Conservation (phyloP, 2,113 vertebrate species). For the Cyprinus carpio region DNA sequence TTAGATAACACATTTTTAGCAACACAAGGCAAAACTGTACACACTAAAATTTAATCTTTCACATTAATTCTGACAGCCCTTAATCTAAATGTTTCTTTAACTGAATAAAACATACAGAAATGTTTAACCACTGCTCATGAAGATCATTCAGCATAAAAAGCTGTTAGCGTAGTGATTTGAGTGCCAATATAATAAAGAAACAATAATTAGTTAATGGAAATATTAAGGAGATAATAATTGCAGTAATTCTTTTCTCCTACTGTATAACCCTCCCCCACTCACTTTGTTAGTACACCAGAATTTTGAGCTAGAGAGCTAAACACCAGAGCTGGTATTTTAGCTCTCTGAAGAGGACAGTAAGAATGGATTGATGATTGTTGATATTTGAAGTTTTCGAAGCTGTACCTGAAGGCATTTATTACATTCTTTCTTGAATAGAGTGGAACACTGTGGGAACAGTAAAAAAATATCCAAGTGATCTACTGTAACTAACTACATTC, state of each 20-base stretch:
- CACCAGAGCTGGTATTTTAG: slow-evolving; percentile 1
- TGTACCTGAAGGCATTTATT: slow-evolving; percentile 85
- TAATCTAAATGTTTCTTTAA: not conserved
- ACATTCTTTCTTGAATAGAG: slow-evolving; percentile 87
- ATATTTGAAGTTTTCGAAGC: slow-evolving; percentile 55
- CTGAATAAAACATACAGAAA: not conserved
- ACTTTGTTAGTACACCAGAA: slow-evolving; percentile 2
- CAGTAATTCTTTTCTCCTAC: not conserved
- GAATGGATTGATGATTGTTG: slow-evolving; percentile 67
- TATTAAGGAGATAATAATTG: not conserved
- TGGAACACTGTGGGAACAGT: slow-evolving; percentile 79
- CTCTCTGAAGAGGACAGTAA: slow-evolving; percentile 55
- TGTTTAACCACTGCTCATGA: slow-evolving; percentile 30
- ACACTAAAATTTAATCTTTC: not conserved
- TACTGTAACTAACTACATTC: not conserved
- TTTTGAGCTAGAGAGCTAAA: not conserved
- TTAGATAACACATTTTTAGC: not conserved
- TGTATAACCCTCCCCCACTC: not conserved
- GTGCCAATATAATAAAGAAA: not conserved
- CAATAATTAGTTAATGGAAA: slow-evolving; percentile 24
- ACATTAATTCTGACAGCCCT: not conserved
- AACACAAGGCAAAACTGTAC: not conserved
- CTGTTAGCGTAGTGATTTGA: not conserved
- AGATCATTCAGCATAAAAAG: slow-evolving; percentile 22
- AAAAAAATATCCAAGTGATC: slow-evolving; percentile 66